Base-by-base conservation (phyloP, 2,888 invertebrate species). In the Chrysolina oricalcia region DNA sequence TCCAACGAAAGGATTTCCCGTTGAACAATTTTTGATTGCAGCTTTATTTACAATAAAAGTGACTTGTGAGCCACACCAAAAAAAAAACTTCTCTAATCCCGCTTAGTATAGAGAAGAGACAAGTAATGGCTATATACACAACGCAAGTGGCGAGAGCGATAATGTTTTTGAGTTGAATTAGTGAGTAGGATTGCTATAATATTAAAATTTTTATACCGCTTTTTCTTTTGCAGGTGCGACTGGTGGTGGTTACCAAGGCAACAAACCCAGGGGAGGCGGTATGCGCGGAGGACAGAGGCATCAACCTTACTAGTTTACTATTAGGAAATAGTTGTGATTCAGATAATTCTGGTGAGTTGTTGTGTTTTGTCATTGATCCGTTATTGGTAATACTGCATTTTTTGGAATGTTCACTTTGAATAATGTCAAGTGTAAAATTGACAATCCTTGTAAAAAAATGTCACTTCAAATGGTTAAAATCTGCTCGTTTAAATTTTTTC, bases 211-310 rank as follows among this genome's bases (percentile, higher is more conserved):
- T 86, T 86, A 86, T 86, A 86, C 86, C 83, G 85, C 85, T 84
- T 79, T 81, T 84, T 80, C 81, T 83, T 86, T 86, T 83, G 10
- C 41, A 68, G 68, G 68, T 68, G 53, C 85, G 85, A 86, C 86
- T 84, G 80, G 82, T 53, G 81, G 81, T 56, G 85, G 85, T 35
- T 95, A 94, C 91, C 93, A 93, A 88, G 94, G 95, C 87, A 96
- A 96, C 90, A 96, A 96, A 91, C 95, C 95, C 89, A 95, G 95
- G 88, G 90, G 91, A 88, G 90, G 91, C 81, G 91, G 92, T 87
- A 89, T 94, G 95, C 72, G 78, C 72, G 92, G 93, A 86, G 95
- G 95, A 91, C 95, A 95, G 90, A 94, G 96, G 93, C 95, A 95
- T 91, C 95, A 95, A 91, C 96, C 96, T 89, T 96, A 96, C 69